A percentile compares a stretch with the other conserved stretches of the same genome.
Conservation (phyloP, 2,797 vertebrate species). For the Loris lydekkerianus region DNA sequence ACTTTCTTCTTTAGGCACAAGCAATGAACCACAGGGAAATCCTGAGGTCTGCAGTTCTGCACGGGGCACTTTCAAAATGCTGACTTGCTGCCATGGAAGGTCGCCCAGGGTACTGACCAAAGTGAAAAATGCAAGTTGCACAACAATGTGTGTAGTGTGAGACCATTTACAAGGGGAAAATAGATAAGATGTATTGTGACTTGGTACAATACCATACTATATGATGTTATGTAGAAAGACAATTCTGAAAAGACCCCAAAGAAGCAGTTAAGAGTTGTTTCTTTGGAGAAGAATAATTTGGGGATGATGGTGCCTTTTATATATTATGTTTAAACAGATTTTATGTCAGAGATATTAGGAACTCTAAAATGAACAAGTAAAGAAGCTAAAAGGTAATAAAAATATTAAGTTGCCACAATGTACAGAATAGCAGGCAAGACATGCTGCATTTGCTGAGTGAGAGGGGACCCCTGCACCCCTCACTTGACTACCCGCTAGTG, state of each 20-base stretch:
- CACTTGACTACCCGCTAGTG: neutral
- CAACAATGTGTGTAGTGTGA: neutral
- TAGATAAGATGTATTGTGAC: neutral
- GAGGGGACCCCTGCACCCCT: neutral
- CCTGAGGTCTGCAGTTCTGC: constrained; percentile 23
- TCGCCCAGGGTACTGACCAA: neutral
- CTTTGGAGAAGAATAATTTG: neutral
- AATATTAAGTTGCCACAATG: neutral
- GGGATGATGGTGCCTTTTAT: neutral
- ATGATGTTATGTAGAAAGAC: neutral
- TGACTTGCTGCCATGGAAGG: constrained; percentile 13
- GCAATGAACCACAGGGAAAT: constrained; percentile 60
- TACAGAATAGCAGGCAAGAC: neutral
- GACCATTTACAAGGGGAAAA: neutral
- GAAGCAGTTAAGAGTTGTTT: neutral
- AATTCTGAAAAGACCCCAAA: neutral
- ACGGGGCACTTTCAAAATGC: constrained; percentile 40
- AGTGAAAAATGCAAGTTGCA: constrained; percentile 20
- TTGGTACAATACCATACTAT: neutral
- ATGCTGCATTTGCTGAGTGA: neutral
- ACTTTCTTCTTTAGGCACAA: constrained; percentile 62
- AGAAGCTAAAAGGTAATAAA: neutral
- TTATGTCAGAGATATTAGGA: neutral
- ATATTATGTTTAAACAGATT: neutral
- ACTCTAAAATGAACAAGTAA: neutral